Evolutionary conservation across 1,140 invertebrate genomes (phyloP), one percentile per base, ranked within the genome.

Genomic region (Papilio polyxenes): DNA sequence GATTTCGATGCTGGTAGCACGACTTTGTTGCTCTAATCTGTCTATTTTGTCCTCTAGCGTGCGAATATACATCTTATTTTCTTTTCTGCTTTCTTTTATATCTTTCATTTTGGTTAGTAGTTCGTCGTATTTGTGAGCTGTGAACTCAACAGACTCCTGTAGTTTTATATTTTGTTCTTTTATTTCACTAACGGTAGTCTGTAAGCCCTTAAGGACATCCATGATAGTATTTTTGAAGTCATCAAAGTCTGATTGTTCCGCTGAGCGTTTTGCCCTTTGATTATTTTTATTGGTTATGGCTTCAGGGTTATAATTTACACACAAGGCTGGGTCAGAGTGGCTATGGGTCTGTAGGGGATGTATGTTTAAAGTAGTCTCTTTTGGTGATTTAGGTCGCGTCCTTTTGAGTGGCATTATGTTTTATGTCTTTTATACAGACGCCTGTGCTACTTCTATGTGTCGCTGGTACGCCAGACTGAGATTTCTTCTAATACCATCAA

Each of bases 111-210:
- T 77, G 2, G n/a, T 48, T 15, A n/a, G 8, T n/a, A 78, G 65
- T 62, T 82, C 76, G 15, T 82, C 82, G 48, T 80, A 82, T 75
- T 79, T 79, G 51, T 82, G 59, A 2, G 82, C 78, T 6, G 79
- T 74, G 44, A 75, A 82, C 2, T 82, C 76, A n/a, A 82, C 23
- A 2, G 82, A 62, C 59, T 62, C 59, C n/a, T 62, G 59, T 20
- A 62, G 59, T 23, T 62, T 62, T 20, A 62, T 9, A 3, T 62
- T 62, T 23, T 62, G 59, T 5, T 62, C 59, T 62, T 62, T 62
- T 5, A 62, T 62, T 62, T 62, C 59, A 20, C 59, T 62, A 8
- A 62, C 59, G n/a, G 59, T 62, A 20, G 59, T 20, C n/a, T 62
- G 59, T 5, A 62, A 62, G 3, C 5, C 59, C 20, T 23, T n/a